Evolutionary conservation across 2,888 invertebrate species (phyloP), one percentile per base, ranked within the genome.

Genomic region (Rhopalosiphum nymphaeae): DNA sequence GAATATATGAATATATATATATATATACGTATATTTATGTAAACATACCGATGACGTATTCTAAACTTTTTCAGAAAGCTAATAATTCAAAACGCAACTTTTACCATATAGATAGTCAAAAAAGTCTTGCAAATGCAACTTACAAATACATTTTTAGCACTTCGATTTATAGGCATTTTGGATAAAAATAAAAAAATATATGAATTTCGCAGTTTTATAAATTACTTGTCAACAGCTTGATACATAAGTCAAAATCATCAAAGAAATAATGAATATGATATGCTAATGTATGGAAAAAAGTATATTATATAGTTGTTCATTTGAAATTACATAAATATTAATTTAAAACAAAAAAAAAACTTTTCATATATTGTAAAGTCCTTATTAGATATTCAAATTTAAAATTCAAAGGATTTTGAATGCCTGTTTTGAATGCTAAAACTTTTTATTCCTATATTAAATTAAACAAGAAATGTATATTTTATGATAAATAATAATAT

Each of bases 51-150:
- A 61, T 29, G 46, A 44, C 26, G 46, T 46, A 13, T 89, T 85
- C 46, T 56, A 89, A 78, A 61, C 89, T 89, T 42, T 36, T 57
- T 25, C 26, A 36, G 67, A 84, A 84, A 91, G 46, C 61, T 67
- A 90, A 67, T 90, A 90, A 90, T 90, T 67, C n/a, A 67, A 90
- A 78, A 36, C 36, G 36, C 9, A 36, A 90, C 61, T 46, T 85
- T 67, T 78, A 78, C 36, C 21, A 36, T 78, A 42, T 9, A 36
- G 7, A 21, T 78, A 21, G 36, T 36, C 21, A 78, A 36, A 78
- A 78, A 21, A 86, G n/a, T 26, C 44, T 86, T 46, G 21, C 57
- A 67, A 3, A 78, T 78, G 16, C 36, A 49, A 90, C 36, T 67
- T 36, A 67, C 46, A 49, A n/a, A 49, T 49, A 90, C 49, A 67